Conservation (phyloP, 1,140 invertebrate species). For the Penaeus chinensis region DNA sequence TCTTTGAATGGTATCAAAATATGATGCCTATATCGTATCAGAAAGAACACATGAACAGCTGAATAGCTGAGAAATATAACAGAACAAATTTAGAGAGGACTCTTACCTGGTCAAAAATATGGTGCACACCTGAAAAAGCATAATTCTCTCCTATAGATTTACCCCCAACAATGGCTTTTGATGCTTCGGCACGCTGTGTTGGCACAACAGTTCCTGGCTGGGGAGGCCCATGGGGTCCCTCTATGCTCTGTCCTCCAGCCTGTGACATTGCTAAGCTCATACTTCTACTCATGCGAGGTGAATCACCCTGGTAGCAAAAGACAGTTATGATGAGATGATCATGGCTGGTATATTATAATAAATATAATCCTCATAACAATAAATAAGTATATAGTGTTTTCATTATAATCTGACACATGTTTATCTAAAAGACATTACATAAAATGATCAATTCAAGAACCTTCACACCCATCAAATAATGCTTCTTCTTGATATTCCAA, state of each 20-base stretch:
- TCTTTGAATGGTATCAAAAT: too few species aligned
- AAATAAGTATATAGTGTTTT: too few species aligned
- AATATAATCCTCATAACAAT: too few species aligned
- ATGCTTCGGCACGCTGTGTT: slow-evolving; percentile 72
- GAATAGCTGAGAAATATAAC: not conserved
- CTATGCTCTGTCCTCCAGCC: slow-evolving; percentile 23
- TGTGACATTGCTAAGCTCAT: slow-evolving; percentile 40
- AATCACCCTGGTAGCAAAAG: slow-evolving; percentile 40
- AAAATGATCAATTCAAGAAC: too few species aligned
- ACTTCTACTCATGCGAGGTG: slow-evolving; percentile 39
- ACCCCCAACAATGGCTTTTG: slow-evolving; percentile 72
- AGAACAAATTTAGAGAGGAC: not conserved
- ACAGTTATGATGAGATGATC: too few species aligned
- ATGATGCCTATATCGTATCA: too few species aligned
- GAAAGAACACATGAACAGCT: too few species aligned
- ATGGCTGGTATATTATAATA: too few species aligned
- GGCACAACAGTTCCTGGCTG: slow-evolving; percentile 68
- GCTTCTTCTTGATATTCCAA: too few species aligned
- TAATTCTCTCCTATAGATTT: slow-evolving; percentile 83
- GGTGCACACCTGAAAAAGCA: slow-evolving; percentile 86
- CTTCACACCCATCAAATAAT: too few species aligned
- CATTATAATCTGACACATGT: too few species aligned
- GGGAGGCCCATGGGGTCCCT: slow-evolving; percentile 25
- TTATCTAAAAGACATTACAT: too few species aligned
- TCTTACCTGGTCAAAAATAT: slow-evolving; percentile 78